These are phyloP conservation scores for Cairina moschata DNA, from an alignment of 2,113 vertebrate genomes.

Conservation along the genomic window DNA sequence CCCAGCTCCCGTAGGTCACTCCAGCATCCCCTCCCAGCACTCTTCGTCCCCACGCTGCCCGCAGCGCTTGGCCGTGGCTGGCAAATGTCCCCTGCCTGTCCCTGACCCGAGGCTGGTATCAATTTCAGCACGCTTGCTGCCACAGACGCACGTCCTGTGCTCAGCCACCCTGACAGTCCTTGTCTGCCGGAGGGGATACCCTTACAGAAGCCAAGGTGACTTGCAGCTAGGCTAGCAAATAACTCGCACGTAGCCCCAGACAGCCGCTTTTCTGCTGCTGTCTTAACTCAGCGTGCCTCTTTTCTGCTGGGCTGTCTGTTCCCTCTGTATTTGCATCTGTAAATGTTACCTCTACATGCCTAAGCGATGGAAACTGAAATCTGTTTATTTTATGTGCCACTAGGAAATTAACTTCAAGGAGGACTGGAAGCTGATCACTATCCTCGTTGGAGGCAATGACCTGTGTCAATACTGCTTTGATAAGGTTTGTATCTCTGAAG, in stretches of 20 bases:
- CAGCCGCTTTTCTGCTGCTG: neutral
- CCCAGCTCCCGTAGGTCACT: neutral
- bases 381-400: slow-evolving; percentile 40
- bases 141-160: neutral
- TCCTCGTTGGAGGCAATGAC: slow-evolving; percentile 90
- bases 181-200: neutral
- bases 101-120: neutral
- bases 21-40: neutral
- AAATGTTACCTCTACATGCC: neutral
- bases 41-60: neutral
- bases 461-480: slow-evolving; percentile 90
- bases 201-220: neutral
- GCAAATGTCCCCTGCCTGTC: neutral
- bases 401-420: slow-evolving; percentile 86
- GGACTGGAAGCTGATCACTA: slow-evolving; percentile 95
- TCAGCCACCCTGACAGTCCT: neutral
- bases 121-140: neutral
- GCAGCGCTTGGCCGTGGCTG: neutral
- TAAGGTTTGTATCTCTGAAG: slow-evolving; percentile 76
- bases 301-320: neutral
- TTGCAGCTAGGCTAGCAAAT: neutral
- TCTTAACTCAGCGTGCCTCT: neutral
- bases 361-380: neutral
- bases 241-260: neutral
- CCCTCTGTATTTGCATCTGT: neutral